Percentiles rank a stretch among this genome's conserved stretches.
Evolutionary conservation across 2,797 vertebrate species (phyloP).

Genomic region (Martes flavigula): DNA sequence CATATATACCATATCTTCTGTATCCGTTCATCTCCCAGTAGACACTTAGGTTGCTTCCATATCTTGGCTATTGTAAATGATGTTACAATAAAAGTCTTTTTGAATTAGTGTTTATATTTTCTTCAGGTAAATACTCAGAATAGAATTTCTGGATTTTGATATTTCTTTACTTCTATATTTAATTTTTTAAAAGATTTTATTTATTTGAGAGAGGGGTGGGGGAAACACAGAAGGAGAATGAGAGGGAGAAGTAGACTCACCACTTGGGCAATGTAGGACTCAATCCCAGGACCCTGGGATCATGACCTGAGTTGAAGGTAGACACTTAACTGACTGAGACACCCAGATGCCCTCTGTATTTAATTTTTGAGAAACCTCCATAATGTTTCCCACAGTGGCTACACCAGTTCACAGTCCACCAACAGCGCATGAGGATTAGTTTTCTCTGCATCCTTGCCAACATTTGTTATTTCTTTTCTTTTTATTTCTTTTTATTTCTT

Average conservation of each 20-base stretch:
- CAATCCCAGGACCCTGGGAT: background rate
- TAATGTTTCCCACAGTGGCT: background rate
- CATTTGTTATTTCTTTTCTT: background rate
- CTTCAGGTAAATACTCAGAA: background rate
- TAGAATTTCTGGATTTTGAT: background rate
- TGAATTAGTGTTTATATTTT: background rate
- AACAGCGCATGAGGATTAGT: background rate
- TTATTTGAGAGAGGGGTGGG: background rate
- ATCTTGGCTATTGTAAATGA: background rate
- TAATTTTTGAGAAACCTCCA: background rate
- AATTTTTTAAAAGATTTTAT: background rate
- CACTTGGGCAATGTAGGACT: background rate
- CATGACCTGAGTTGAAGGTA: background rate
- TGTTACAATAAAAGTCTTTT: background rate
- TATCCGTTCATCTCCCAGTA: background rate
- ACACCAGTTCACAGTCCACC: background rate
- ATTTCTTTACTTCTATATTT: background rate
- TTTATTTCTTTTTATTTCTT: background rate
- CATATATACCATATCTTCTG: background rate
- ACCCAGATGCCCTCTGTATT: background rate
- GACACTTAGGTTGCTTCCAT: background rate
- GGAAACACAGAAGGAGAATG: background rate
- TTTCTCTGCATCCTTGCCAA: background rate
- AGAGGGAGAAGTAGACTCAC: background rate
- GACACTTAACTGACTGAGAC: background rate